Evolutionary conservation across 2,888 invertebrate genomes (phyloP), one percentile per base, ranked within the genome.

Genomic region (Hofmannophila pseudospretella): DNA sequence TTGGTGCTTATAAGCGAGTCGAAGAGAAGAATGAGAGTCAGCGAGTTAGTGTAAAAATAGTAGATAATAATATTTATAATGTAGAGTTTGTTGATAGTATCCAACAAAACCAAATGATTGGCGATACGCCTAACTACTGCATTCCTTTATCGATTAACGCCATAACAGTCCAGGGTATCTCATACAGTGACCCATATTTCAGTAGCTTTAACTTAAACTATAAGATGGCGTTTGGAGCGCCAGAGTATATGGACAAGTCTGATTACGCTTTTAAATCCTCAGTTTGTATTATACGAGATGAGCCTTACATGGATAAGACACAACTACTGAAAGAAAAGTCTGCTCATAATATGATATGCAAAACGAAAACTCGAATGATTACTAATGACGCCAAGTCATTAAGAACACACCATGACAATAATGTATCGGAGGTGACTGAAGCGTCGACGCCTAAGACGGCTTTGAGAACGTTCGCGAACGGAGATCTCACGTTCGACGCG

Each of bases 131-230:
- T 77, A 79, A 82, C 75, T 79, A 82, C 82, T 79, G 85, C 88
- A 88, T 88, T 88, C 88, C 88, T 88, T 86, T 85, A 86, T 81
- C 68, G 74, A 87, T 84, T 82, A 85, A 88, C 86, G 88, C 88
- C 88, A 88, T 88, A 88, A 88, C 85, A 88, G 88, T 88, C 88
- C 88, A 88, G 88, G 88, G 88, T 88, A 88, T 87, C 87, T 86
- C 86, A 81, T 86, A 87, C 86, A 86, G 87, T 87, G 86, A 85
- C 88, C 87, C 88, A 74, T 88, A 85, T 82, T 88, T 86, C 84
- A 82, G 78, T 87, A 88, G 88, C 88, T 88, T 88, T 88, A 88
- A 88, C 81, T 84, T 86, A 84, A 87, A 85, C 64, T 80, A 82
- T 85, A 87, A 87, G 85, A 82, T 85, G 85, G 86, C 80, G 85